These are phyloP conservation scores for Scaptomyza parva DNA, from an alignment of 2,888 invertebrate species.

Conservation along the genomic window DNA sequence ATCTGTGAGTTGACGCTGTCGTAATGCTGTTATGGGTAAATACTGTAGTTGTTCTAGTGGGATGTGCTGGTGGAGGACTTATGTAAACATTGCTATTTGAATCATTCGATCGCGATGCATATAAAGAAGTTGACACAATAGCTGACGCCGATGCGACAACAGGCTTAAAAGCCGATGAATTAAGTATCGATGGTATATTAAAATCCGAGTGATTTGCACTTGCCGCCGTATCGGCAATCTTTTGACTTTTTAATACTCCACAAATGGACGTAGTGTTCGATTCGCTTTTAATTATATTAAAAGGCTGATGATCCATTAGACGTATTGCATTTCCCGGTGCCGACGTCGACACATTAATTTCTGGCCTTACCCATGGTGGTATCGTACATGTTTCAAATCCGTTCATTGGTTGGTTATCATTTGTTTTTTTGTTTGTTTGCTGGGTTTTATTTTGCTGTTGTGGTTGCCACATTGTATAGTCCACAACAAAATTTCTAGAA, in stretches of 20 bases:
- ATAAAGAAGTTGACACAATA: constrained; percentile 64
- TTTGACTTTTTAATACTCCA: constrained; percentile 39
- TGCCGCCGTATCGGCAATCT: constrained; percentile 23
- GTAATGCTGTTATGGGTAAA: constrained; percentile 58
- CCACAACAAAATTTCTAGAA: constrained; percentile 89
- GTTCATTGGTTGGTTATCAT: constrained; percentile 68
- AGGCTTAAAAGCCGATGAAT: constrained; percentile 78
- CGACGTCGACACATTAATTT: constrained; percentile 23
- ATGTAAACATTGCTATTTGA: constrained; percentile 44
- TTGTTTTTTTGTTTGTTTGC: constrained; percentile 48
- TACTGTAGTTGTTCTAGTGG: constrained; percentile 59
- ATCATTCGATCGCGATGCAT: constrained; percentile 61
- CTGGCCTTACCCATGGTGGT: constrained; percentile 87
- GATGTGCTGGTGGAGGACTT: constrained; percentile 30
- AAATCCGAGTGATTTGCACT: constrained; percentile 41
- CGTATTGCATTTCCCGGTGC: constrained; percentile 25
- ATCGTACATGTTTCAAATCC: constrained; percentile 84
- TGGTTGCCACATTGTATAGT: constrained; percentile 91
- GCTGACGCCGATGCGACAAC: constrained; percentile 67
- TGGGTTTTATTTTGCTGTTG: constrained; percentile 66
- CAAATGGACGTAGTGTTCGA: constrained; percentile 25
- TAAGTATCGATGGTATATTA: constrained; percentile 68
- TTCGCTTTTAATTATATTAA: constrained; percentile 54
- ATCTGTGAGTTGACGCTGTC: constrained; percentile 33
- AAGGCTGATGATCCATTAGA: constrained; percentile 22